These are phyloP conservation scores for Canis aureus DNA, from an alignment of 2,113 vertebrate genomes.

Conservation along the genomic window DNA sequence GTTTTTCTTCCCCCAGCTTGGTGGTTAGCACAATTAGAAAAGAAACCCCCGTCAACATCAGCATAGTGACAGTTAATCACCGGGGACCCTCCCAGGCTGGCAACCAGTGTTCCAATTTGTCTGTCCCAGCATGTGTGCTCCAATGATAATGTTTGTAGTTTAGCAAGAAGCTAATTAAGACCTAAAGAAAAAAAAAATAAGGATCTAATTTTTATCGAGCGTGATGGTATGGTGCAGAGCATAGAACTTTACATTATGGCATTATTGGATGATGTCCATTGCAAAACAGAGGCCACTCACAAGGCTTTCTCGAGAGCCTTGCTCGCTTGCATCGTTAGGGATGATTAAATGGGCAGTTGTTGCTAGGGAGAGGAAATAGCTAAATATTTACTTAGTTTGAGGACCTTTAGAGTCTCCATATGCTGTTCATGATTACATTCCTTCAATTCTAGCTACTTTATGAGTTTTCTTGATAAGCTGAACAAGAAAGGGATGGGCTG, in stretches of 20 bases:
- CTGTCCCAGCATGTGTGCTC: conserved; percentile 45
- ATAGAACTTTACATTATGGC: not conserved
- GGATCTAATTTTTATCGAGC: not conserved
- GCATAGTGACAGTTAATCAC: conserved; percentile 82
- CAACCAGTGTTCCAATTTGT: conserved; percentile 80
- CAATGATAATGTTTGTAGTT: conserved; percentile 52
- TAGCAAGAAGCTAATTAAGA: conserved; percentile 73
- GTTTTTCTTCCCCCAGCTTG: conserved; percentile 75
- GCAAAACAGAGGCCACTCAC: not conserved
- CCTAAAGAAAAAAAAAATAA: conserved; percentile 46
- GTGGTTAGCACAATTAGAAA: conserved; percentile 74
- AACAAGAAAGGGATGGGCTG: not conserved
- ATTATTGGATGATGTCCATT: not conserved
- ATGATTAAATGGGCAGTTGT: not conserved
- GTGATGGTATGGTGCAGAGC: not conserved
- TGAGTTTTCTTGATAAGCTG: not conserved
- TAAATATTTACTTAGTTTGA: not conserved
- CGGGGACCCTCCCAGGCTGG: conserved; percentile 80
- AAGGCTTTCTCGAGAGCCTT: not conserved
- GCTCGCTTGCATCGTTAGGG: not conserved
- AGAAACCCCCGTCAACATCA: conserved; percentile 84
- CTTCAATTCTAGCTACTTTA: not conserved
- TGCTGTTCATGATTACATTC: not conserved
- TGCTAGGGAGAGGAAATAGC: not conserved
- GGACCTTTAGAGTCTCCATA: not conserved